Evolutionary conservation across 1,140 invertebrate genomes (phyloP), one percentile per base, ranked within the genome.

Genomic region (Calliopsis andreniformis): DNA sequence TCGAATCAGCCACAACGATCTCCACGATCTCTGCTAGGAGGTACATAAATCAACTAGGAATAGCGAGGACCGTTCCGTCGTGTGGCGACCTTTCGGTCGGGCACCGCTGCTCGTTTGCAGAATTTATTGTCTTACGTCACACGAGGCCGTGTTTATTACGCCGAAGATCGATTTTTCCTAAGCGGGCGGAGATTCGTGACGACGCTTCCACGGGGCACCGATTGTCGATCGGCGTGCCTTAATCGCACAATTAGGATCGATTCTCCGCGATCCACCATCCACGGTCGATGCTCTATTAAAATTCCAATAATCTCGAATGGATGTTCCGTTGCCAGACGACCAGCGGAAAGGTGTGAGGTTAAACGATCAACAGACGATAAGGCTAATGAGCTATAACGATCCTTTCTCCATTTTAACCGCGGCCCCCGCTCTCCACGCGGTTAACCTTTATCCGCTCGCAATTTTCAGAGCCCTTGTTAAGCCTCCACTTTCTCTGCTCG

Each of bases 351-450:
- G 78, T 79, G 82, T 47, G 77, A 84, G 81, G 82, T 83, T 83
- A 83, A 84, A 73, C 72, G 82, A 84, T 84, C 72, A 75, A 72
- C 81, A 62, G 49, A 79, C 82, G 82, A 84, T 84, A 84, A 84
- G 82, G 72, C 81, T 84, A 84, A 84, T 84, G 82, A 84, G 81
- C 81, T 77, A 43, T 80, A 84, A 83, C 82, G 82, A 83, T 76
- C 78, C 82, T 83, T 83, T 84, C 82, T 82, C 82, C 72, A 47
- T 76, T 80, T 84, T 83, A 77, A 51, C n/a, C 43, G 55, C 58
- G 28, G 63, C 53, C 43, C 23, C 35, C 69, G 53, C 23, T 43
- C 73, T 18, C 61, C 39, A 25, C 16, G 72, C 68, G 42, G 82
- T 80, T 84, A 78, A 84, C 82, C 82, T 84, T 84, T 84, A 83